Evolutionary conservation across 2,888 invertebrate species (phyloP), one percentile per base, ranked within the genome.

Genomic region (Cerceris rybyensis): DNA sequence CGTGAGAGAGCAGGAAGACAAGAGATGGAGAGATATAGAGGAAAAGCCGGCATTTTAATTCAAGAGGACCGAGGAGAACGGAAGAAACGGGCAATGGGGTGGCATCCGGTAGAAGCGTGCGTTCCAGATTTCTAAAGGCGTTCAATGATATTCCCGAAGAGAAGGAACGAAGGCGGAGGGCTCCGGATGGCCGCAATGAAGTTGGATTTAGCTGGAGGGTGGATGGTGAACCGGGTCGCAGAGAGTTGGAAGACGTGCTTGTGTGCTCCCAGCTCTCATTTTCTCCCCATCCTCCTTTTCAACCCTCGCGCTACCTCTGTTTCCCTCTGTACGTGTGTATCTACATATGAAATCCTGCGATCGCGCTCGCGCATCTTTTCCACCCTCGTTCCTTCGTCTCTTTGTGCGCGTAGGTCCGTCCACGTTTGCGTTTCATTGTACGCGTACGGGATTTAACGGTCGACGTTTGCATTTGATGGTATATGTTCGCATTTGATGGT

Each of bases 151-250:
- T 86, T 86, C 80, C 82, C 80, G 80, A 84, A 75, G 82, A 80
- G 82, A 76, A 81, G 52, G 83, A 83, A 83, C 74, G 85, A 82
- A 82, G 75, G 78, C 73, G 60, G 81, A 80, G 82, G 66, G 78
- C 80, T 82, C 77, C 77, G 82, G 85, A 88, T 86, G 81, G 86
- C 81, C 82, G 84, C 84, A 85, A 87, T 88, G 86, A 86, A 86
- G 88, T 88, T 88, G 88, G 87, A 88, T 88, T 86, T 86, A 82
- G 86, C 87, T 79, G 59, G 70, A 78, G 86, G 86, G 83, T 82
- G 86, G 77, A 82, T 84, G 82, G 86, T 75, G 83, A 86, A 86
- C 74, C 83, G 78, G 79, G 81, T 80, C 76, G 80, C 83, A 50
- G 63, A 17, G 70, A 79, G 81, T 65, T 76, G 76, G 73, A 77